Conservation (phyloP, 2,797 vertebrate species). For the Remorina albescens region DNA sequence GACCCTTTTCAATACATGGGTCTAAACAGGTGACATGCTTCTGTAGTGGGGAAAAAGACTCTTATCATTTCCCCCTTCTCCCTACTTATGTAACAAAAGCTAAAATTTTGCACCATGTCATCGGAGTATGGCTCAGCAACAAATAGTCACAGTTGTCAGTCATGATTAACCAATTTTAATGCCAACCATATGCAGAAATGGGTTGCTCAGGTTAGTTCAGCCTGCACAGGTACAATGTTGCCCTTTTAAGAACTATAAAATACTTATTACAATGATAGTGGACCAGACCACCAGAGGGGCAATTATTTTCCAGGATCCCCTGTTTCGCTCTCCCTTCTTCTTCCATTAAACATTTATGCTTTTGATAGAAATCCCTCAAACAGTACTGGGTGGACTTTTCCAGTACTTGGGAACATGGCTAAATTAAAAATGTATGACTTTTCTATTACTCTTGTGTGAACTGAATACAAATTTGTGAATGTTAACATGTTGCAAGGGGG, state of each 20-base stretch:
- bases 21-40: background rate
- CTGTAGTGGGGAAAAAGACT: background rate
- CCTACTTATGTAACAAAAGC: background rate
- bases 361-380: background rate
- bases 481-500: no score
- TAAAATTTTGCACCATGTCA: background rate
- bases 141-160: background rate
- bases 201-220: background rate
- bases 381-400: background rate
- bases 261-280: background rate
- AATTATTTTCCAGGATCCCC: background rate
- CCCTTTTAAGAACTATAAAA: background rate
- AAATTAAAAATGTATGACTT: background rate
- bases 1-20: background rate
- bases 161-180: background rate
- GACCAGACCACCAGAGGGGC: background rate
- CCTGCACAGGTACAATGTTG: background rate
- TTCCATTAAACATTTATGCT: background rate
- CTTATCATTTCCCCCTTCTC: background rate
- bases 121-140: background rate
- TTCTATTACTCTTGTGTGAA: background rate
- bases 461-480: no score
- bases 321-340: background rate
- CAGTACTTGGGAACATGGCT: background rate
- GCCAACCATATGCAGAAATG: no score